Conservation (phyloP, 2,113 vertebrate genomes). For the Tringa solitaria region DNA sequence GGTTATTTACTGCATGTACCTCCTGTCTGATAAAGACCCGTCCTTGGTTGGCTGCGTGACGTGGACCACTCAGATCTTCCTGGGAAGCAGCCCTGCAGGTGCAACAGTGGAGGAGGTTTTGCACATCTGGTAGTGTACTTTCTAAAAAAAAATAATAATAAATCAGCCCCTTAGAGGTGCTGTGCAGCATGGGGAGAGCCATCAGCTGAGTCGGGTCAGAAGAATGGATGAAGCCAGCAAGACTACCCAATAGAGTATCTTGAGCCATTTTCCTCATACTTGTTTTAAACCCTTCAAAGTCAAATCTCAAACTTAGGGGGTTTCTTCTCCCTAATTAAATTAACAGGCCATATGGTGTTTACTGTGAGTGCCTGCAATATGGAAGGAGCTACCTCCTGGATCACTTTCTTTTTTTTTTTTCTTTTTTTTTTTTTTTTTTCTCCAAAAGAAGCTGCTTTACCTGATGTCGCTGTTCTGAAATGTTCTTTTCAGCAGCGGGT, state of each 20-base stretch:
- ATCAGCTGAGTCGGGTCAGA: neutral
- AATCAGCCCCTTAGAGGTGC: neutral
- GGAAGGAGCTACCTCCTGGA: conserved; percentile 55
- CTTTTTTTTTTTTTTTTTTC: no score
- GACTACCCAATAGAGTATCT: conserved; percentile 2
- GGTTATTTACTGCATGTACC: neutral
- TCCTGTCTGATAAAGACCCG: neutral
- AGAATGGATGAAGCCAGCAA: neutral
- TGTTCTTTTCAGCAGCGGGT: conserved; percentile 57
- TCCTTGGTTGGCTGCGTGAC: neutral
- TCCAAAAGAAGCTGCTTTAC: conserved; percentile 61
- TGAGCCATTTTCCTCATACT: conserved; percentile 37
- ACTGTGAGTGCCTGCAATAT: conserved; percentile 61
- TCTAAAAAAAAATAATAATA: no score
- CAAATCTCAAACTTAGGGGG: conserved; percentile 63
- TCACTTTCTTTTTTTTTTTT: conserved; percentile 64
- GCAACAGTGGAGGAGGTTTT: neutral
- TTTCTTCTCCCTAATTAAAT: conserved; percentile 74
- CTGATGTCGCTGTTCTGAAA: conserved; percentile 68
- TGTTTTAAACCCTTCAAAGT: conserved; percentile 65
- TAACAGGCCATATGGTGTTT: conserved; percentile 77
- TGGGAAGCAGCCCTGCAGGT: neutral
- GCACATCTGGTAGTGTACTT: neutral
- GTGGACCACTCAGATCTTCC: neutral
- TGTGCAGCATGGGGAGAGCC: neutral